A percentile compares a stretch with the other conserved stretches of the same genome.
Evolutionary conservation across 64 coral and sea anemone genomes (phyloP).

Genomic region (Actinia equina): DNA sequence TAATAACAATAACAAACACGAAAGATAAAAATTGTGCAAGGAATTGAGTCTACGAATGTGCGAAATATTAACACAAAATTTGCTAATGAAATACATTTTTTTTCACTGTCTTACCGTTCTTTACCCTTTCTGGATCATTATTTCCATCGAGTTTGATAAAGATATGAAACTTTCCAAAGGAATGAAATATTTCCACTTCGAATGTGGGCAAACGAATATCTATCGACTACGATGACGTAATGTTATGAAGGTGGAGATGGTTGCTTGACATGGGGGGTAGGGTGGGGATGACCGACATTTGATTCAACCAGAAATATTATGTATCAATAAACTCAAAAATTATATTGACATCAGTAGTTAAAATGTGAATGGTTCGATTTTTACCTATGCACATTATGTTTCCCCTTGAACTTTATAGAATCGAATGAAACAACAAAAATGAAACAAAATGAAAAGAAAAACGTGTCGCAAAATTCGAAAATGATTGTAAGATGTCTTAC

Average conservation of each 20-base stretch:
- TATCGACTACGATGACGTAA: not conserved
- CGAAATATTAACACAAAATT: not conserved
- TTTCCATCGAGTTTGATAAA: not conserved
- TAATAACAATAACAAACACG: no score
- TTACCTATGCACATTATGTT: no score
- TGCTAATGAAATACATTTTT: not conserved
- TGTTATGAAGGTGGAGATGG: not conserved
- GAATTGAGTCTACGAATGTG: not conserved
- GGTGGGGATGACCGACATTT: not conserved
- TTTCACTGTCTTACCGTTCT: not conserved
- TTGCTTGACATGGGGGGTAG: not conserved
- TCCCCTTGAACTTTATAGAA: no score
- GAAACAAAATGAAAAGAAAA: no score
- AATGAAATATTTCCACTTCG: not conserved
- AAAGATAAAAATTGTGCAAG: not conserved
- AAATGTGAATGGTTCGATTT: no score
- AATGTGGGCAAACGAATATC: not conserved
- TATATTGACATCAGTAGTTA: no score
- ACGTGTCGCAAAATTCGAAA: no score
- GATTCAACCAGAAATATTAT: no score
- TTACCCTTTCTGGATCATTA: not conserved
- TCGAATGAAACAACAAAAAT: no score
- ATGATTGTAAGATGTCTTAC: no score
- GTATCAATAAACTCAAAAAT: no score
- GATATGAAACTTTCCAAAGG: not conserved